Evolutionary conservation across 2,797 vertebrate species (phyloP).

Genomic region (Helostoma temminkii): DNA sequence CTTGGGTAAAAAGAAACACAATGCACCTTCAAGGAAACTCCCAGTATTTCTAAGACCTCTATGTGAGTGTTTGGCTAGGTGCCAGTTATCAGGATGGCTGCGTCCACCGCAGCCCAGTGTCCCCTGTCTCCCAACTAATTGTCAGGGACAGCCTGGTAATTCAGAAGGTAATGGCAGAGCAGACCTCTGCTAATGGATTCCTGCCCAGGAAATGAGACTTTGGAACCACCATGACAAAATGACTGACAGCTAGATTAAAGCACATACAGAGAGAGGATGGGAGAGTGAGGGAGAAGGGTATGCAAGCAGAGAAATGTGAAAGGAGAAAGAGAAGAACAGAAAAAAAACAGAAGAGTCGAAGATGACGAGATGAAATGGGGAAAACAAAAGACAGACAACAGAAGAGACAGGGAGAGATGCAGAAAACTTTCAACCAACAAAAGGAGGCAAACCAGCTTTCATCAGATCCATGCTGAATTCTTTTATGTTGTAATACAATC

Average conservation of each 20-base stretch:
- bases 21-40: neutral
- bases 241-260: conserved; percentile 76
- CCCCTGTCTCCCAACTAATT: conserved; percentile 62
- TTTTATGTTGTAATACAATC: too few relatives aligned
- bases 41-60: neutral
- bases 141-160: conserved; percentile 72
- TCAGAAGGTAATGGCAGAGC: conserved; percentile 70
- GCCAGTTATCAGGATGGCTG: conserved; percentile 45
- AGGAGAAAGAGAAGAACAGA: neutral
- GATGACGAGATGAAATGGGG: neutral
- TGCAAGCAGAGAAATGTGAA: conserved; percentile 23
- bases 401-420: neutral
- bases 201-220: conserved; percentile 75
- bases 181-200: conserved; percentile 73
- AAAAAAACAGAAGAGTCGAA: neutral
- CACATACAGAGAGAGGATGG: conserved; percentile 34
- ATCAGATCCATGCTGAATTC: too few relatives aligned
- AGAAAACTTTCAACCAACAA: neutral
- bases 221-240: conserved; percentile 66
- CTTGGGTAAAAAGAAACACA: neutral
- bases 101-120: conserved; percentile 46
- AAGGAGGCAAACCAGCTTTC: too few relatives aligned
- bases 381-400: neutral
- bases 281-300: neutral
- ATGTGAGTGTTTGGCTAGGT: conserved; percentile 36